phyloP scores from a whole-genome alignment of 2,113 vertebrate species.

The Calonectris borealis region DNA sequence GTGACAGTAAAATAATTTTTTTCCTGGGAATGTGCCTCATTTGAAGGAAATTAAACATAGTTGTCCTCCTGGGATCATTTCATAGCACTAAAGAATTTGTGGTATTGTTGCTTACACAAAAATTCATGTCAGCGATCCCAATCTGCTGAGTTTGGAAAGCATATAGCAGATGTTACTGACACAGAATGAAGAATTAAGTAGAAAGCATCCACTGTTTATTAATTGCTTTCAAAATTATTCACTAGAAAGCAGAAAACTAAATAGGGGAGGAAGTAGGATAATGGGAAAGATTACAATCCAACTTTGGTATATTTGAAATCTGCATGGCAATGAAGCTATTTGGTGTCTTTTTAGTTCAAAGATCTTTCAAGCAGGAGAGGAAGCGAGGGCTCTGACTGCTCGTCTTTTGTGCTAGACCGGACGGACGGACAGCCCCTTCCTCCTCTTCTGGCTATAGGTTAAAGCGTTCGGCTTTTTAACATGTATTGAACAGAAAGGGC shows the following conservation, averaged over 20 bases:
- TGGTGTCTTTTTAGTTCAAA: neutral
- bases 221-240: constrained; percentile 40
- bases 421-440: neutral
- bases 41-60: constrained; percentile 9
- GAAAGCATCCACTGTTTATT: constrained; percentile 37
- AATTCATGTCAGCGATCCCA: constrained; percentile 16
- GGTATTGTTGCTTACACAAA: constrained; percentile 24
- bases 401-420: neutral
- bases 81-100: constrained; percentile 17
- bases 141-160: neutral
- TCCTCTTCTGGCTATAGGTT: constrained; percentile 24
- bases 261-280: neutral
- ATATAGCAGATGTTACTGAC: neutral
- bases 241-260: constrained; percentile 5
- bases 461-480: neutral
- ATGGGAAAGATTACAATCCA: neutral
- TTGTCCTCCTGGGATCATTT: constrained; percentile 10
- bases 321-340: neutral
- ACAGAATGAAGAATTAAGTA: constrained; percentile 20
- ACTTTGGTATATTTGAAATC: neutral
- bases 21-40: neutral
- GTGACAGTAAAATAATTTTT: neutral
- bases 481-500: neutral
- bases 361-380: neutral
- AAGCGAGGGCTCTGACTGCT: neutral